Percentiles rank a stretch among this genome's conserved stretches.
phyloP scores from a whole-genome alignment of 2,888 invertebrate species.

The Microplitis deprimator region DNA sequence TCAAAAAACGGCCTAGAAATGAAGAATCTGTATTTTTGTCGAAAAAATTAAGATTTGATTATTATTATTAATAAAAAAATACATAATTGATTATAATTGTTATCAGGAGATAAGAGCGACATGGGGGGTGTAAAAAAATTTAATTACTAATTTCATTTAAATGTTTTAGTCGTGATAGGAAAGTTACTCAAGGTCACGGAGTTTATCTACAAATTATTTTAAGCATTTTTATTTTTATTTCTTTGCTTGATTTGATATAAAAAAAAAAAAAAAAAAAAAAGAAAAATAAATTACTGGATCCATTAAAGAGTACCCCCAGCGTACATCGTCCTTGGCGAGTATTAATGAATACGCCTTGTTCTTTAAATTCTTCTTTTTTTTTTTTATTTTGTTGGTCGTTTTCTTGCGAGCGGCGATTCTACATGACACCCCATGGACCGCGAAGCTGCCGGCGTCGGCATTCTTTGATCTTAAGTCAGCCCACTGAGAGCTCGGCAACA shows the following conservation, averaged over 20 bases:
- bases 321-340: constrained; percentile 52
- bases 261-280: constrained; percentile 9
- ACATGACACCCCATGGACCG: constrained; percentile 67
- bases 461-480: constrained; percentile 48
- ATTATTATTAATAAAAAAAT: not conserved
- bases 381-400: constrained; percentile 33
- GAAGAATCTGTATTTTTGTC: not conserved
- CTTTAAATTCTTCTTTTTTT: constrained; percentile 35
- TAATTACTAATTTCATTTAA: not conserved
- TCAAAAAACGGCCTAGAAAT: not conserved
- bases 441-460: constrained; percentile 55
- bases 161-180: not conserved
- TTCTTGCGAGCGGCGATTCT: constrained; percentile 30
- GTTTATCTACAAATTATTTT: not conserved
- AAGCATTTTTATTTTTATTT: not conserved
- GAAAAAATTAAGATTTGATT: no score
- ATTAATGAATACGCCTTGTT: constrained; percentile 63
- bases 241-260: not conserved
- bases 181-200: not conserved
- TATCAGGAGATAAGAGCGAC: not conserved
- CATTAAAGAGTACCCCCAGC: constrained; percentile 62
- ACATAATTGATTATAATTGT: not conserved
- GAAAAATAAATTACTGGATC: constrained; percentile 17
- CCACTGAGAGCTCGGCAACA: constrained; percentile 41
- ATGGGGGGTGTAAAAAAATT: not conserved